Base-by-base conservation (phyloP, 2,113 vertebrate genomes). In the Onychostruthus taczanowskii region DNA sequence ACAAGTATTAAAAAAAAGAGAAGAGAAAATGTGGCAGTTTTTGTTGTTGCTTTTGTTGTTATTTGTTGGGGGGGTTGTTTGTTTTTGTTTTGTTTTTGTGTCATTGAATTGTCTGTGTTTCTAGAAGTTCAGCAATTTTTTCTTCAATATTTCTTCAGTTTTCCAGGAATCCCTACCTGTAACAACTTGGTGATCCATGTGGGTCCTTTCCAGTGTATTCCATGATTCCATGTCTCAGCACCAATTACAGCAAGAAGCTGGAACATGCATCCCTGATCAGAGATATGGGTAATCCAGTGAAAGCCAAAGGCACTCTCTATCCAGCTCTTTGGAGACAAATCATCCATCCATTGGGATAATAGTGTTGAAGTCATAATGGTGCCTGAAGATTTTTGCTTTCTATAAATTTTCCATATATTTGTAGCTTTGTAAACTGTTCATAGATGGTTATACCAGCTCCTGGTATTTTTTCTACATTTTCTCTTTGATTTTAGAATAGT, bases 181-280 rank as follows among this genome's bases (percentile, higher is more conserved):
- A 44, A 64, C 1, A 1, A 27, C 20, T 9, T 62, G 20, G 21
- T n/a, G n/a, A 41, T 31, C 16, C 1, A 0, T 15, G 6, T 10
- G 4, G 9, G 7, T 53, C 20, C 7, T 21, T 75, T 68, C 20
- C n/a, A 46, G 9, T 2, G 9, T 27, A 13, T 31, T 77, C 27
- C 33, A 28, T 5, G 11, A 39, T 28, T 62, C 41, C 35, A 9
- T 35, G 5, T 50, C 31, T 68, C 28, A 63, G 13, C 3, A 15
- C 4, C 10, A n/a, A 5, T 43, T 63, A 16, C 37, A 69, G 8
- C 12, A 77, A 86, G 4, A 8, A 56, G 26, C 11, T 68, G 50
- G 28, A 87, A 62, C 5, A 5, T 39, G 9, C 9, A 49, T 62
- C 10, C 69, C 37, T 55, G 47, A 35, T 16, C 15, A 55, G 14